phyloP scores from a whole-genome alignment of 2,797 vertebrate species.

The Petrocephalus schoutedeni region DNA sequence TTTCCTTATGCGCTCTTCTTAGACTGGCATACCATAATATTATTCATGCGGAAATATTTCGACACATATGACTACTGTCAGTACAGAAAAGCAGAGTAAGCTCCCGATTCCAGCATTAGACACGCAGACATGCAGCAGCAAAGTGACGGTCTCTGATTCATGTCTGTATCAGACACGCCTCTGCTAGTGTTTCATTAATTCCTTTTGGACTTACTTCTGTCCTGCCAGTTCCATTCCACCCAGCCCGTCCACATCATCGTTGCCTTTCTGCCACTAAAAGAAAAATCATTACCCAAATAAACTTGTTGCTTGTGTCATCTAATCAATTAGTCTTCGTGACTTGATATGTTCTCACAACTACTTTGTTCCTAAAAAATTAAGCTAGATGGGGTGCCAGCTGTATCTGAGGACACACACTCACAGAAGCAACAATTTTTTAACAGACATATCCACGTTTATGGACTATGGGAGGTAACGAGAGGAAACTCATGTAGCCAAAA shows the following conservation, averaged over 20 bases:
- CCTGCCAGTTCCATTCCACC: neutral
- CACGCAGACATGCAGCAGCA: neutral
- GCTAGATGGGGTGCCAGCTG: neutral
- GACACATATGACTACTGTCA: neutral
- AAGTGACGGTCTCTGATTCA: neutral
- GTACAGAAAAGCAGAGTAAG: neutral
- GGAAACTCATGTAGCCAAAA: neutral
- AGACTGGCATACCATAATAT: neutral
- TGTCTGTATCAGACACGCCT: neutral
- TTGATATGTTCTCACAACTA: neutral
- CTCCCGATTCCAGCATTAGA: neutral
- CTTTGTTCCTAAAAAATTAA: neutral
- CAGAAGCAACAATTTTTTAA: neutral
- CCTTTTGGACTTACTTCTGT: neutral
- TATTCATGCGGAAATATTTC: neutral
- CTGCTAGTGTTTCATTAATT: neutral
- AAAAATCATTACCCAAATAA: neutral
- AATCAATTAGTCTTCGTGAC: neutral
- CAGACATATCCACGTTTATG: neutral
- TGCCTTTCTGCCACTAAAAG: neutral
- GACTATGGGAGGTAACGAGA: neutral
- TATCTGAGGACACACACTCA: neutral
- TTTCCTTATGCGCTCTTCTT: neutral
- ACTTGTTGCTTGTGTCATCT: neutral
- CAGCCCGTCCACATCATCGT: neutral